Conservation (phyloP, 2,888 invertebrate species). For the Lepidochrysops patricia region DNA sequence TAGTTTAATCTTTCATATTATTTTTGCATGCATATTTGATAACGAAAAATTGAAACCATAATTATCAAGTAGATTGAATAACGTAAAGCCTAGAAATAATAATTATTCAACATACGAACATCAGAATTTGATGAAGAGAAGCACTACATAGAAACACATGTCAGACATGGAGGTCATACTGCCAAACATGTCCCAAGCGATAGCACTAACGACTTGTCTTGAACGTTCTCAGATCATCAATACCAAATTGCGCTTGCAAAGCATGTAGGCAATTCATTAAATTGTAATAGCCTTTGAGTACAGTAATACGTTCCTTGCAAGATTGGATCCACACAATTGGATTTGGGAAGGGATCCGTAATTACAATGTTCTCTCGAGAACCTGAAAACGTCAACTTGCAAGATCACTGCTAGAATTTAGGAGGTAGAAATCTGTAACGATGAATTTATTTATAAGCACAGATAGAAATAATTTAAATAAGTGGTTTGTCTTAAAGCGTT, state of each 20-base stretch:
- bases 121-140: not conserved
- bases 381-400: not conserved
- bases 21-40: too few relatives aligned
- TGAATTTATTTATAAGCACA: not conserved
- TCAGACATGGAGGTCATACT: slow-evolving; percentile 21
- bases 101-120: not conserved
- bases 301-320: slow-evolving; percentile 12
- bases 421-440: not conserved
- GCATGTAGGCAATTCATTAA: slow-evolving; percentile 13
- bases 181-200: slow-evolving; percentile 21
- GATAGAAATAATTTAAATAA: too few relatives aligned
- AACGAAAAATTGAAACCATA: too few relatives aligned
- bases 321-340: slow-evolving; percentile 12
- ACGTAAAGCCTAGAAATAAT: not conserved
- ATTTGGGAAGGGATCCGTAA: slow-evolving; percentile 11
- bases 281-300: slow-evolving; percentile 12
- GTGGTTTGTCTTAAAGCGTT: too few relatives aligned
- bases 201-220: slow-evolving; percentile 17
- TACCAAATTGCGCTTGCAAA: slow-evolving; percentile 11
- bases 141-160: slow-evolving; percentile 14
- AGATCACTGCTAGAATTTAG: not conserved
- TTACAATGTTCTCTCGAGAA: not conserved
- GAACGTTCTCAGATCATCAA: slow-evolving; percentile 14
- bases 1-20: too few relatives aligned
- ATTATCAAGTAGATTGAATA: too few relatives aligned